These are phyloP conservation scores for Epinotia bilunana DNA, from an alignment of 2,888 invertebrate species.

Conservation along the genomic window DNA sequence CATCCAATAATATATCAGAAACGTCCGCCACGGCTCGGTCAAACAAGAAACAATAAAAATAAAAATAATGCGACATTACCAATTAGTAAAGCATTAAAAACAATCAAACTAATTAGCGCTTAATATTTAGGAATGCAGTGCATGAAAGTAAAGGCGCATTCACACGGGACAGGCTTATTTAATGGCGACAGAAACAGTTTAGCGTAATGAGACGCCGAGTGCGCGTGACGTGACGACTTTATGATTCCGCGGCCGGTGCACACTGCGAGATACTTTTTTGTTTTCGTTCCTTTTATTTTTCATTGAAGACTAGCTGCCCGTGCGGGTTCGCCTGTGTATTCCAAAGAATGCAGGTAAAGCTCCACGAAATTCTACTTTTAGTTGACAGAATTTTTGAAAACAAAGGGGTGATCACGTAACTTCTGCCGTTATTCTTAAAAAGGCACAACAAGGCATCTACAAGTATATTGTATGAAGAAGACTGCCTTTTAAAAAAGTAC, in stretches of 20 bases:
- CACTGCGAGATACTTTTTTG: constrained; percentile 48
- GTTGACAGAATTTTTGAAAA: no score
- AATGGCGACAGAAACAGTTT: constrained; percentile 74
- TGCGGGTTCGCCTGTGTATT: no score
- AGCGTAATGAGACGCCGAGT: constrained; percentile 75
- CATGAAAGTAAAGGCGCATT: constrained; percentile 52
- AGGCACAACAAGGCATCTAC: no score
- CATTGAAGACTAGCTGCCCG: neutral
- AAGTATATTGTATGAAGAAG: no score
- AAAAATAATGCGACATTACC: neutral
- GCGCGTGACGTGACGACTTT: constrained; percentile 75
- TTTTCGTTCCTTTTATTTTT: neutral
- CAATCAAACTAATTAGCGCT: neutral
- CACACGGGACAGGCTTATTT: constrained; percentile 64
- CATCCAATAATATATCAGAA: no score
- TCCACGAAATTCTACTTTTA: no score
- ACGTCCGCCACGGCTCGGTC: no score
- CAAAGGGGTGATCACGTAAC: no score
- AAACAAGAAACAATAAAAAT: neutral
- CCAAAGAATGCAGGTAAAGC: no score
- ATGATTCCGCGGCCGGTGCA: constrained; percentile 60
- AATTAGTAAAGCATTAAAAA: neutral
- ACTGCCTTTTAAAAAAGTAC: no score
- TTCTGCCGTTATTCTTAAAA: no score
- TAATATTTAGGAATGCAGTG: constrained; percentile 1